Base-by-base conservation (phyloP, 2,888 invertebrate genomes). In the Pardosa pseudoannulata region DNA sequence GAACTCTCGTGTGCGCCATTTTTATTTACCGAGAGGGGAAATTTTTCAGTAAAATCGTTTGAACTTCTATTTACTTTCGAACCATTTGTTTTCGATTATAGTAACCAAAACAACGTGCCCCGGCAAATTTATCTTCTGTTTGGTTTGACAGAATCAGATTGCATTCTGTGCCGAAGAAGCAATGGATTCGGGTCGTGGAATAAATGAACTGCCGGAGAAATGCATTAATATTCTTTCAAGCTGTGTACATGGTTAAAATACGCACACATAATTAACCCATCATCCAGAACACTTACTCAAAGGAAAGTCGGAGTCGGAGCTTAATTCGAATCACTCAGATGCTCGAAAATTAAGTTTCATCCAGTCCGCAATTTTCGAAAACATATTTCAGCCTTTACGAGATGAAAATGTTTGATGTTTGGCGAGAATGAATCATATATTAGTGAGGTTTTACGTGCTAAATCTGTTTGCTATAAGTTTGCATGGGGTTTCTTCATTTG, bases 21-120 rank as follows among this genome's bases (percentile, higher is more conserved):
- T 56, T 56, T 56, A 56, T 56, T 56, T 56, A 56, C 56, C 11
- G 23, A 6, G 19, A 56, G 23, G 23, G 56, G 9, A 5, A 56
- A 23, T 56, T 56, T 23, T 46, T 13, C 23, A 23, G 23, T 1
- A 56, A 56, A n/a, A 46, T 46, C 23, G 23, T 56, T 56, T 56
- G 56, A 23, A 46, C 9, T 56, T 56, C n/a, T 46, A 36, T 36
- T 23, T 23, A 16, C 56, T 56, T 11, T 23, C 5, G 23, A 56
- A 23, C 23, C 56, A 56, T 56, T 56, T 56, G 23, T 56, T 56
- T 56, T 56, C 56, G 56, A 56, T 56, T 56, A n/a, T n/a, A 16
- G 23, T 23, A 56, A 23, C 23, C 23, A 3, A 56, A 6, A 19
- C 16, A 9, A 2, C n/a, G n/a, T n/a, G n/a, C 46, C 16, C 16